Evolutionary conservation across 92 coral and sea anemone genomes (phyloP).

Genomic region (Pocillopora grandis): DNA sequence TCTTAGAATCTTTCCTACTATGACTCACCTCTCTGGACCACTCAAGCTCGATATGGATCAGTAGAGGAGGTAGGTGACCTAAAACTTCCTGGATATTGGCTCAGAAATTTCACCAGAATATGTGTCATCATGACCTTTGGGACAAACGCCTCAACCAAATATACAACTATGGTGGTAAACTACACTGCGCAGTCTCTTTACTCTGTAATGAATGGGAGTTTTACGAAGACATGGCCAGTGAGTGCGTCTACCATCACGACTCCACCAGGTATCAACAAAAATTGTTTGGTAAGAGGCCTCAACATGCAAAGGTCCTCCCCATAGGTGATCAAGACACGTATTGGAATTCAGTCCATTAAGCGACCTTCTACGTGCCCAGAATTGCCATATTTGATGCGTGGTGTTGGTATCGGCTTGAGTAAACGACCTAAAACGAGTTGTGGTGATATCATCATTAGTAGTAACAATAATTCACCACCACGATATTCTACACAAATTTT

Average conservation of each 20-base stretch:
- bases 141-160: too few species aligned
- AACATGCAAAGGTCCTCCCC: background rate
- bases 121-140: slow-evolving; percentile 5
- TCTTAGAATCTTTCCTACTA: background rate
- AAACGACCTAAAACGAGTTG: background rate
- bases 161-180: too few species aligned
- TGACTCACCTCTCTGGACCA: slow-evolving; percentile 3
- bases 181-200: too few species aligned
- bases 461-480: background rate
- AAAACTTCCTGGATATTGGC: background rate
- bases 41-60: background rate
- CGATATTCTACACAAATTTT: too few species aligned
- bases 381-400: background rate
- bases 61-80: background rate
- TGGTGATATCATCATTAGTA: background rate
- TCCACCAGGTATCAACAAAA: background rate
- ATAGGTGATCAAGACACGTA: background rate
- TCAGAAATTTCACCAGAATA: background rate
- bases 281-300: background rate
- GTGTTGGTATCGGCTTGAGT: background rate
- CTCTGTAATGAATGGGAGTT: too few species aligned
- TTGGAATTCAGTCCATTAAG: background rate
- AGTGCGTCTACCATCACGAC: too few species aligned
- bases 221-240: too few species aligned
- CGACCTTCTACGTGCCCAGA: too few species aligned